phyloP scores from a whole-genome alignment of 1,140 invertebrate genomes.

The Calliphora vicina region DNA sequence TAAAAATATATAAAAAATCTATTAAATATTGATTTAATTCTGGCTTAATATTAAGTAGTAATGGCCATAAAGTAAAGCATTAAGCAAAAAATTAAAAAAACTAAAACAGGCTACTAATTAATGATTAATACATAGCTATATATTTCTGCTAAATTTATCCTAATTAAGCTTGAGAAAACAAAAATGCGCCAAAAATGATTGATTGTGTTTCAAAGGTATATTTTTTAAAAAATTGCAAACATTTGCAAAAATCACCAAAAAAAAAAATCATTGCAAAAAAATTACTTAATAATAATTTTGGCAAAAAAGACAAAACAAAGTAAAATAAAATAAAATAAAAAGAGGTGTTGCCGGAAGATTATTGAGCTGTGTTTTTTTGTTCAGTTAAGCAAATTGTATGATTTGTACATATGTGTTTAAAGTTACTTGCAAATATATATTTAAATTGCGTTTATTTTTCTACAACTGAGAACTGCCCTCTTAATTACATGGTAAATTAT shows the following conservation, averaged over 20 bases:
- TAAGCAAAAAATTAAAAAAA: neutral
- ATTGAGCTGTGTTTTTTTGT: neutral
- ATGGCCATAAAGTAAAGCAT: no score
- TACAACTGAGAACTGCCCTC: neutral
- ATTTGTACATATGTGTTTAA: neutral
- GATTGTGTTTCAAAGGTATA: neutral
- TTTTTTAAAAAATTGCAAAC: neutral
- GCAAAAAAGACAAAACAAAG: neutral
- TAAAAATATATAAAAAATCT: no score
- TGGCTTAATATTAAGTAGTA: no score
- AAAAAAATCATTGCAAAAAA: neutral
- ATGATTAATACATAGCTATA: neutral
- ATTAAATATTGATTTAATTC: no score
- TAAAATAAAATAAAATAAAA: neutral
- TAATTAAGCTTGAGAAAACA: neutral
- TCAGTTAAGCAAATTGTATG: neutral
- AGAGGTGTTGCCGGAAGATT: conserved; percentile 26
- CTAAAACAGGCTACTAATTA: neutral
- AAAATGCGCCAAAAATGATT: neutral
- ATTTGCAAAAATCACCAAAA: neutral
- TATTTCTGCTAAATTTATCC: neutral
- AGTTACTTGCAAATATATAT: neutral
- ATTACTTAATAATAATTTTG: neutral
- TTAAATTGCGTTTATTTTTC: neutral
- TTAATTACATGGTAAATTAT: conserved; percentile 33